Conservation (phyloP, 64 coral and sea anemone genomes). For the Pachyseris speciosa region DNA sequence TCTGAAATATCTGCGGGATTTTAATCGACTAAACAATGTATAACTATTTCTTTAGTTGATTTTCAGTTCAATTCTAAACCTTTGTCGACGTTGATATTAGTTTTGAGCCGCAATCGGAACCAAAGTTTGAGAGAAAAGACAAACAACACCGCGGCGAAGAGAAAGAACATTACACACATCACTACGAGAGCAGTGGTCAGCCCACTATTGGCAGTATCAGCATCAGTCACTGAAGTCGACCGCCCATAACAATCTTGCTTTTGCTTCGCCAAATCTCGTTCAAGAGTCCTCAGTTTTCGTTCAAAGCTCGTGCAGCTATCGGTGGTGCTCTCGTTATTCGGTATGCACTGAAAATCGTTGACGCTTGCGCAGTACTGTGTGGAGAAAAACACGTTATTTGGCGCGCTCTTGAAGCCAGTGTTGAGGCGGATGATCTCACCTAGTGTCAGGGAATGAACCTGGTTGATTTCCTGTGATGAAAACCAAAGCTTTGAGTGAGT, state of each 20-base stretch:
- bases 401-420: slow-evolving; percentile 66
- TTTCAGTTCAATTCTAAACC: neutral
- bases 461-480: slow-evolving; percentile 64
- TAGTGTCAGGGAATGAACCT: slow-evolving; percentile 75
- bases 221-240: neutral
- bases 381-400: slow-evolving; percentile 79
- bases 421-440: slow-evolving; percentile 82
- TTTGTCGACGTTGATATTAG: neutral
- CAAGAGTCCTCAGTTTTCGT: neutral
- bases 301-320: neutral
- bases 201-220: neutral
- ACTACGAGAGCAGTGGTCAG: neutral
- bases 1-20: neutral
- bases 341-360: slow-evolving; percentile 64
- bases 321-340: neutral
- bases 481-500: neutral
- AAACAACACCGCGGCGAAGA: neutral
- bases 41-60: neutral
- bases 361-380: slow-evolving; percentile 65
- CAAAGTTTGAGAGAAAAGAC: neutral
- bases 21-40: neutral
- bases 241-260: neutral
- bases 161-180: neutral
- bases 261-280: neutral
- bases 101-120: neutral